Base-by-base conservation (phyloP, 2,113 vertebrate species). In the Coptodon rendalli region DNA sequence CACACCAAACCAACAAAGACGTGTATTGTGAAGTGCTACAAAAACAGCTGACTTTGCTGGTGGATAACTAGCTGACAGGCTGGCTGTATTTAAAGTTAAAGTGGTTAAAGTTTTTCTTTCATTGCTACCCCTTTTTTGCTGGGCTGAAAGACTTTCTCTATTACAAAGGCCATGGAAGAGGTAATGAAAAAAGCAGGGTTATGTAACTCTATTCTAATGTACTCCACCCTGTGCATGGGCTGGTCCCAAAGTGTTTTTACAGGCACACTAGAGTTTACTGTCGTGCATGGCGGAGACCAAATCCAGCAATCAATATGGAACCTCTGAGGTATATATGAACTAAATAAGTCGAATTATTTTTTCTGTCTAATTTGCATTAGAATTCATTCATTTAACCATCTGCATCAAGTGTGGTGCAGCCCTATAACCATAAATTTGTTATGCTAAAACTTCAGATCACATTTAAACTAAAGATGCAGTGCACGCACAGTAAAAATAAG, bases 21-120 rank as follows among this genome's bases (percentile, higher is more conserved):
- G 2, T 13, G 83, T 66, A 94, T 95, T 95, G 95, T 95, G 90
- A 91, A 85, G 86, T 10, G 81, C 87, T 56, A 87, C n/a, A 19
- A 82, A 92, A 92, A 94, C 92, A 94, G 93, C 95, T 94, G 93
- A 95, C 91, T 93, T 19, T 78, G 91, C 91, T 90, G 84, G 87
- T 93, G 94, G 92, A 56, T 89, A 80, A 92, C 90, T 59, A 53
- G 92, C 93, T 86, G 93, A 92, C 92, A 82, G 89, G 45, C 88
- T 8, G 66, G 78, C 90, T 81, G 89, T 57, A 93, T 83, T 90
- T 86, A 86, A 93, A 89, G 86, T 91, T 86, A 63, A 38, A 66
- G 19, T 38, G 38, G 61, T 66, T 38, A 66, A 56, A 85, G 81
- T 86, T 90, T 92, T 89, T 85, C 63, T 83, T 83, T 90, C 66